These are phyloP conservation scores for Druon quercuslanigerum DNA, from an alignment of 1,140 invertebrate genomes.

Conservation along the genomic window DNA sequence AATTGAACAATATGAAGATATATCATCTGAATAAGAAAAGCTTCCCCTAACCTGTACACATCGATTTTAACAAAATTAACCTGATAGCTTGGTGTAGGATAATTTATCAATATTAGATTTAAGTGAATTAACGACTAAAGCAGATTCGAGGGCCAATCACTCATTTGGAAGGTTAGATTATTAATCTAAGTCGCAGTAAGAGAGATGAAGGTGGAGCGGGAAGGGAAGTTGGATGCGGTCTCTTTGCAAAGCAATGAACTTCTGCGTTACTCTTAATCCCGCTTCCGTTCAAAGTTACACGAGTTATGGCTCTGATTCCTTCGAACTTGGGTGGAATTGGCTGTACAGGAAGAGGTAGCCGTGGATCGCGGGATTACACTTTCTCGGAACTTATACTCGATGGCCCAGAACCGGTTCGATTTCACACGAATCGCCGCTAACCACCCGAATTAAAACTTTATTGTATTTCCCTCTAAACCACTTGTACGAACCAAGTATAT, in stretches of 20 bases:
- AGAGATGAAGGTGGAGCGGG: conserved; percentile 25
- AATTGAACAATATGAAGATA: too few species aligned
- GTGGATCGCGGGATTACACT: conserved; percentile 52
- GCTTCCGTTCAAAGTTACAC: conserved; percentile 49
- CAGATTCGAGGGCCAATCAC: conserved; percentile 12
- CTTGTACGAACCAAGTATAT: neutral
- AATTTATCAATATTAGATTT: conserved; percentile 17
- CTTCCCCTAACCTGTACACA: too few species aligned
- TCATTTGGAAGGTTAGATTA: conserved; percentile 24
- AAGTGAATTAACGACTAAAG: neutral
- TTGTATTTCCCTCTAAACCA: neutral
- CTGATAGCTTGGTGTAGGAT: conserved; percentile 2
- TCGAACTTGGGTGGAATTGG: conserved; percentile 49
- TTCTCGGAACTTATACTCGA: conserved; percentile 44
- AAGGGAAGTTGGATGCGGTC: conserved; percentile 35
- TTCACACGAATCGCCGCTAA: conserved; percentile 33
- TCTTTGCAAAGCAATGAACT: conserved; percentile 48
- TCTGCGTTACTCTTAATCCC: conserved; percentile 51
- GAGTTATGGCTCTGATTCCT: conserved; percentile 50
- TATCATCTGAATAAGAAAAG: too few species aligned
- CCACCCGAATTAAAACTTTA: conserved; percentile 21
- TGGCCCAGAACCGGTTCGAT: conserved; percentile 42
- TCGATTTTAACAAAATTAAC: neutral
- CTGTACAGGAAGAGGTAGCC: conserved; percentile 39
- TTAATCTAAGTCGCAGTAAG: conserved; percentile 31